A percentile compares a stretch with the other conserved stretches of the same genome.
These are phyloP conservation scores for Electrona antarctica DNA, from an alignment of 2,113 vertebrate species.

Conservation along the genomic window DNA sequence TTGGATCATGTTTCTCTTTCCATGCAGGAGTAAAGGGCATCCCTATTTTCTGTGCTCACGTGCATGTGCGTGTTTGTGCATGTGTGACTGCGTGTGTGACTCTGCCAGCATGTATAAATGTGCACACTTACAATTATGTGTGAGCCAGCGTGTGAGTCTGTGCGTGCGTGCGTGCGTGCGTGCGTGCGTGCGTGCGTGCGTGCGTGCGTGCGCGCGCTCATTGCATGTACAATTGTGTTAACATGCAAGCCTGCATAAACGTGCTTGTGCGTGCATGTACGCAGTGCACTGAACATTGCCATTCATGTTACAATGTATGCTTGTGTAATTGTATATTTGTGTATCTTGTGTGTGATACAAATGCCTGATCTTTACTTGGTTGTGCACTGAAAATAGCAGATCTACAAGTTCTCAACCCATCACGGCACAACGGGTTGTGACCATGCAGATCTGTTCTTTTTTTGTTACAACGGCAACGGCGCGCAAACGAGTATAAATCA, in stretches of 20 bases:
- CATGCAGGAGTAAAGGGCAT: constrained; percentile 74
- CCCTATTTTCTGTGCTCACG: constrained; percentile 52
- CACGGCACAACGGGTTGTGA: not conserved
- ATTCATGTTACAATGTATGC: not conserved
- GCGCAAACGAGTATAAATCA: too few species aligned
- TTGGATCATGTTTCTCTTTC: constrained; percentile 81
- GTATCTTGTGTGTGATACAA: not conserved
- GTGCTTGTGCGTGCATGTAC: not conserved
- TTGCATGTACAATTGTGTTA: too few species aligned
- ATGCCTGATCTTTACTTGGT: not conserved
- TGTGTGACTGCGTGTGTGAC: not conserved
- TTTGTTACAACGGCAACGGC: not conserved
- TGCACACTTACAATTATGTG: too few species aligned
- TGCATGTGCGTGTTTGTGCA: constrained; percentile 41
- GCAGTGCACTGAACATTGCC: not conserved
- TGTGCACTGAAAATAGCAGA: too few species aligned
- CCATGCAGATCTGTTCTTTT: not conserved
- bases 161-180: not conserved
- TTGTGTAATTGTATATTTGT: not conserved
- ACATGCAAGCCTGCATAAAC: too few species aligned
- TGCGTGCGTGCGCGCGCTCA: not conserved
- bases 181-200: constrained; percentile 22
- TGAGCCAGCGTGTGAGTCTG: not conserved
- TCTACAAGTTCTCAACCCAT: not conserved
- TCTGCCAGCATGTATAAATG: not conserved